phyloP scores from a whole-genome alignment of 2,888 invertebrate genomes.

The Drosophila paracracens region DNA sequence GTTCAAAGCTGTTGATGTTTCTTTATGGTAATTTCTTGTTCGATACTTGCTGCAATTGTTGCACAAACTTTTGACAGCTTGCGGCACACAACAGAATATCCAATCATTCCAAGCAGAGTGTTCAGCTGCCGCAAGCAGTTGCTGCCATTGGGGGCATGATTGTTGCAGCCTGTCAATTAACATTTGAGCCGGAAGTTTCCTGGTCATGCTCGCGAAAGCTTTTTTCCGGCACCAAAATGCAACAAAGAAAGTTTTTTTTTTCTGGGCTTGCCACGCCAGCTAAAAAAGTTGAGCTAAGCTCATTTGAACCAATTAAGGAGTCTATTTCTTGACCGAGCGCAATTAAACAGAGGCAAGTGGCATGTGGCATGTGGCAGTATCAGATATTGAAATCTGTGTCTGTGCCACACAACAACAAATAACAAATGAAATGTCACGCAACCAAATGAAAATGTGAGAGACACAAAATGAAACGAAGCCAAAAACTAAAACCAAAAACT shows the following conservation, averaged over 20 bases:
- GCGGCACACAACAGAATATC: conserved; percentile 32
- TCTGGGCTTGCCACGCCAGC: conserved; percentile 52
- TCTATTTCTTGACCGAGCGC: conserved; percentile 31
- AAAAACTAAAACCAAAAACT: conserved; percentile 18
- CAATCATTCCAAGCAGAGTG: conserved; percentile 40
- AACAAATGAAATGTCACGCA: conserved; percentile 71
- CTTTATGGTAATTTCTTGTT: neutral
- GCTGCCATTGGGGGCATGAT: neutral
- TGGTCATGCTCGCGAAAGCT: conserved; percentile 64
- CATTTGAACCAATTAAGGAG: conserved; percentile 65
- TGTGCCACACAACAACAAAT: conserved; percentile 3
- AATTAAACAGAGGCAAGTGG: conserved; percentile 25
- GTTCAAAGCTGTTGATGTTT: neutral
- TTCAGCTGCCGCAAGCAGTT: neutral
- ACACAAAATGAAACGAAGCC: conserved; percentile 50
- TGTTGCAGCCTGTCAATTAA: conserved; percentile 64
- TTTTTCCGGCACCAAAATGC: conserved; percentile 18
- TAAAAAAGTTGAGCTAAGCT: conserved; percentile 20
- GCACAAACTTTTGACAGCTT: conserved; percentile 54
- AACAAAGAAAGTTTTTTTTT: conserved; percentile 16
- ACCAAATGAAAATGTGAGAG: conserved; percentile 72
- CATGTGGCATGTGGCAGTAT: neutral
- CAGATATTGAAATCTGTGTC: conserved; percentile 44
- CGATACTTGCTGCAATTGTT: conserved; percentile 43
- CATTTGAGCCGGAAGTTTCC: conserved; percentile 73